Conservation (phyloP, 2,888 invertebrate species). For the Bombylius major region DNA sequence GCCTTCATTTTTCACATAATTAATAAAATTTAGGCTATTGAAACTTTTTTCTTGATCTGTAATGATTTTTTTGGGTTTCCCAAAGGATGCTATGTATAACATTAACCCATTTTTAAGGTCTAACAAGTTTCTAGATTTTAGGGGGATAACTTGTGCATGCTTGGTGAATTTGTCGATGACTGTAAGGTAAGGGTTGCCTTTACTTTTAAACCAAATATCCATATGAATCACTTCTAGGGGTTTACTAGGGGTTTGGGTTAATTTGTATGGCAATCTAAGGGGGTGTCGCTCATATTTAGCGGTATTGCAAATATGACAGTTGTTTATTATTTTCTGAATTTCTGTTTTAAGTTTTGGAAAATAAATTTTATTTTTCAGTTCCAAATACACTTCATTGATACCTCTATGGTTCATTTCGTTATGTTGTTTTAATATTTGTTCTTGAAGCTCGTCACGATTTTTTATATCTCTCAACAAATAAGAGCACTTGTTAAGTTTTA, state of each 20-base stretch:
- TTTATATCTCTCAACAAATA: not conserved
- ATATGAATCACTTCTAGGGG: conserved; percentile 2
- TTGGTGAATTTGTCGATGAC: conserved; percentile 9
- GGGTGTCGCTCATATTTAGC: conserved; percentile 8
- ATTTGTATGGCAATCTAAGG: not conserved
- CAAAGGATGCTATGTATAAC: no score
- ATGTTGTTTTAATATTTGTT: not conserved
- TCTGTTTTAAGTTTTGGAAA: conserved; percentile 2
- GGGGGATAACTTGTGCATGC: conserved; percentile 1
- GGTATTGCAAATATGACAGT: conserved; percentile 6
- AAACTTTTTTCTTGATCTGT: no score
- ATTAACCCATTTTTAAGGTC: no score
- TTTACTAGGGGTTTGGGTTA: conserved; percentile 2
- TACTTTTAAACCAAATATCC: conserved; percentile 5
- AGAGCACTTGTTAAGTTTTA: not conserved
- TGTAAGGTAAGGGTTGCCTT: not conserved
- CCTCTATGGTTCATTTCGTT: conserved; percentile 5
- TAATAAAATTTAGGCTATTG: no score
- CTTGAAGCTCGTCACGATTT: not conserved
- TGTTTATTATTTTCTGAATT: conserved; percentile 6
- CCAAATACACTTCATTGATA: conserved; percentile 1
- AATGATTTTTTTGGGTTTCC: no score
- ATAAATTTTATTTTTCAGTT: conserved; percentile 4
- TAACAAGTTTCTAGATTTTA: conserved; percentile 1
- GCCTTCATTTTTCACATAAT: no score